These are phyloP conservation scores for Dicrurus megarhynchus DNA, from an alignment of 2,113 vertebrate genomes.

Conservation along the genomic window DNA sequence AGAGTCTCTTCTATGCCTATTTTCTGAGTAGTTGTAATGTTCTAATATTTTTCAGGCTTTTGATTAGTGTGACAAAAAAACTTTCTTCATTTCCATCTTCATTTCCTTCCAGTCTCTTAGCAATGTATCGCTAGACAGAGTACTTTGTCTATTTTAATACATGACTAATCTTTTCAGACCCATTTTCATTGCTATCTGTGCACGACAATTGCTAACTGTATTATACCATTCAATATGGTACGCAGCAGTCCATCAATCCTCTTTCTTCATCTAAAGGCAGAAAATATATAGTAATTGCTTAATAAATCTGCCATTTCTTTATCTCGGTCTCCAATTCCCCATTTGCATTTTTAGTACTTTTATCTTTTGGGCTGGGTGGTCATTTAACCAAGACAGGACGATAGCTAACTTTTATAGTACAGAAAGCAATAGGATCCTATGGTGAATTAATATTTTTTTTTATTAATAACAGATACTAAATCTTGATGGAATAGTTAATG, in stretches of 20 bases:
- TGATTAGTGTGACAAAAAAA: constrained; percentile 6
- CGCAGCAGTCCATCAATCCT: constrained; percentile 33
- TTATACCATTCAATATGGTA: background rate
- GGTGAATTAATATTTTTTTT: constrained; percentile 12
- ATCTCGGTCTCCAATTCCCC: background rate
- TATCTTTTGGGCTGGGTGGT: constrained; percentile 42
- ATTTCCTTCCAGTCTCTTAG: constrained; percentile 38
- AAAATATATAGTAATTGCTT: constrained; percentile 60
- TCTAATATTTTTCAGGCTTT: constrained; percentile 7
- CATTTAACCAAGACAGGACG: background rate
- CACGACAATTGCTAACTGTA: background rate
- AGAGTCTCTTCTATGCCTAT: background rate
- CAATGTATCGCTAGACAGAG: background rate
- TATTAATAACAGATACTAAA: constrained; percentile 5
- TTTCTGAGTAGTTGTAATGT: background rate
- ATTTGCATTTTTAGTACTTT: constrained; percentile 56
- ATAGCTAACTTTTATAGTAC: background rate
- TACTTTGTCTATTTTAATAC: constrained; percentile 47
- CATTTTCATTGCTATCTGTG: constrained; percentile 38
- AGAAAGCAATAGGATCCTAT: constrained; percentile 10
- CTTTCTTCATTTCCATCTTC: constrained; percentile 40
- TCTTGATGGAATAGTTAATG: background rate
- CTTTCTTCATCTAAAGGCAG: constrained; percentile 45
- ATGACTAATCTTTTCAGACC: constrained; percentile 44
- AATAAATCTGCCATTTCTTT: constrained; percentile 56